These are phyloP conservation scores for Aspidapion aeneum DNA, from an alignment of 2,888 invertebrate genomes.

Conservation along the genomic window DNA sequence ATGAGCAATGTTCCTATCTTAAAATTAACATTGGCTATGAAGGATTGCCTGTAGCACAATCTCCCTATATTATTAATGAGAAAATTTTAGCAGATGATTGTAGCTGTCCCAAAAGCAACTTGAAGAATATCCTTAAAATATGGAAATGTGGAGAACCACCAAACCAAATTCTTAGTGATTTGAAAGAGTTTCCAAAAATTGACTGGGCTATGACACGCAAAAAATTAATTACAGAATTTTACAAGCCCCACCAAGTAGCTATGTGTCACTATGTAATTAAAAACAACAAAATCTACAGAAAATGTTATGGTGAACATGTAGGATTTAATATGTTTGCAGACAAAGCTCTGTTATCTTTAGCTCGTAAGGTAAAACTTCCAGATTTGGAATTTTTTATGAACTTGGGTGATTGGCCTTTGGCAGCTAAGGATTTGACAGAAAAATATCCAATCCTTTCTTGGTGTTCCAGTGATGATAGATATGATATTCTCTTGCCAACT, in stretches of 20 bases:
- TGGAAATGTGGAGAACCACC: slow-evolving; percentile 64
- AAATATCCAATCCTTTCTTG: slow-evolving; percentile 88
- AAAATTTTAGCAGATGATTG: slow-evolving; percentile 79
- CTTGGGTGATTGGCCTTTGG: slow-evolving; percentile 94
- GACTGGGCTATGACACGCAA: slow-evolving; percentile 65
- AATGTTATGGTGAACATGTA: slow-evolving; percentile 91
- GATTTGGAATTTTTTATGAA: slow-evolving; percentile 90
- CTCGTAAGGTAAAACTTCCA: slow-evolving; percentile 76
- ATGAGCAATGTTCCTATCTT: slow-evolving; percentile 70
- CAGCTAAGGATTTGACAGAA: slow-evolving; percentile 47
- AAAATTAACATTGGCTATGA: slow-evolving; percentile 65
- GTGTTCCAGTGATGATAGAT: slow-evolving; percentile 86
- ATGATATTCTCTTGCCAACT: slow-evolving; percentile 91
- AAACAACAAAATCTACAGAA: slow-evolving; percentile 76
- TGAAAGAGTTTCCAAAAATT: slow-evolving; percentile 62
- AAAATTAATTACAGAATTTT: slow-evolving; percentile 59
- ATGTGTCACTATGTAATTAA: slow-evolving; percentile 88
- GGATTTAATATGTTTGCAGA: slow-evolving; percentile 97
- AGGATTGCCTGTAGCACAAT: slow-evolving; percentile 57
- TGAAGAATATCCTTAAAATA: slow-evolving; percentile 62
- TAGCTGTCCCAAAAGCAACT: slow-evolving; percentile 66
- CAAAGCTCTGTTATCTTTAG: slow-evolving; percentile 74
- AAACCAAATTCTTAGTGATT: slow-evolving; percentile 68
- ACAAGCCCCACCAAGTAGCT: slow-evolving; percentile 77
- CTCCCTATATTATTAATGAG: slow-evolving; percentile 63